A percentile compares a stretch with the other conserved stretches of the same genome.
Evolutionary conservation across 2,888 invertebrate genomes (phyloP).

Genomic region (Sinotaia quadrata): DNA sequence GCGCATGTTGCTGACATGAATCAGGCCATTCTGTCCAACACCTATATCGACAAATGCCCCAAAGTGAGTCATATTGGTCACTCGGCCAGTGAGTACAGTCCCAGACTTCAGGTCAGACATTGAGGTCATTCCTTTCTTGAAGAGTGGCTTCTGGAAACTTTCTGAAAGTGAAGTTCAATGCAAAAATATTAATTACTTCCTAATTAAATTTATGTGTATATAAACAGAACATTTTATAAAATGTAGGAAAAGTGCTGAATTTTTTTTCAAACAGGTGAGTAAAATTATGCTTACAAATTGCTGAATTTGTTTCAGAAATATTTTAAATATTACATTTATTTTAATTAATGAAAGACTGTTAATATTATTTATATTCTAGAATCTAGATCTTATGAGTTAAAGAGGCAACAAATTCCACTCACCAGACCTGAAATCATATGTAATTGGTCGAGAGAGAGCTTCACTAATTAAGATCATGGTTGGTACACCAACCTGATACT

Average conservation of each 20-base stretch:
- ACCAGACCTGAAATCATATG: slow-evolving; percentile 82
- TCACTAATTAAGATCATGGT: slow-evolving; percentile 82
- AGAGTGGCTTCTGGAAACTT: slow-evolving; percentile 80
- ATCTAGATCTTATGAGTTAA: background rate
- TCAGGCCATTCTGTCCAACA: slow-evolving; percentile 69
- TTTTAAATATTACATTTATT: background rate
- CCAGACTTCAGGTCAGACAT: slow-evolving; percentile 77
- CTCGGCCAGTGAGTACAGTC: slow-evolving; percentile 77
- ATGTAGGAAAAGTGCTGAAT: too few species aligned
- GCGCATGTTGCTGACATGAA: slow-evolving; percentile 72
- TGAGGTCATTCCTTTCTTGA: slow-evolving; percentile 81
- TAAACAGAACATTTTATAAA: too few species aligned
- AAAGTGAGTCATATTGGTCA: slow-evolving; percentile 89
- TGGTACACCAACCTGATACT: slow-evolving; percentile 78
- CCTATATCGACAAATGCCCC: slow-evolving; percentile 89
- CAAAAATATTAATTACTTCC: too few species aligned
- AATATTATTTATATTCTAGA: background rate
- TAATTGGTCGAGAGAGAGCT: slow-evolving; percentile 80
- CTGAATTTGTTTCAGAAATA: background rate
- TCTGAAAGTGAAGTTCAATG: slow-evolving; percentile 32
- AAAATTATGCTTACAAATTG: background rate
- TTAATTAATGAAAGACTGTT: background rate
- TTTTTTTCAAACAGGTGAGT: background rate
- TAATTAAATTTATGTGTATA: too few species aligned
- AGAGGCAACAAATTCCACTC: slow-evolving; percentile 21